Conservation (phyloP, 1,140 invertebrate genomes). For the Lithobius niger region DNA sequence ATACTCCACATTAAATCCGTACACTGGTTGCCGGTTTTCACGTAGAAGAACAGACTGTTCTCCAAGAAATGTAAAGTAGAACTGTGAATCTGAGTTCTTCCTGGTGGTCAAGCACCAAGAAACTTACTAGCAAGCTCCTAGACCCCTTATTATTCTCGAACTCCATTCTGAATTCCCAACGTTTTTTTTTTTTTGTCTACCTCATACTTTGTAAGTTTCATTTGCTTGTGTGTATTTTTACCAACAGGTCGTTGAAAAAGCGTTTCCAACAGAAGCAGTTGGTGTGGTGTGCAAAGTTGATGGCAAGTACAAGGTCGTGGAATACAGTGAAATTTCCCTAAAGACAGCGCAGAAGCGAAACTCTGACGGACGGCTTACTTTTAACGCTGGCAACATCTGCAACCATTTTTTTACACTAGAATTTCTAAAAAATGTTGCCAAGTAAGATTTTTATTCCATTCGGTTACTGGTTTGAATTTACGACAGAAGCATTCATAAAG, state of each 20-base stretch:
- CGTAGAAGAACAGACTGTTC: too few species aligned
- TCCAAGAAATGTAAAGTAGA: too few species aligned
- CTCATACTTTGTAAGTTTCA: not conserved
- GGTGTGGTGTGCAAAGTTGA: constrained; percentile 88
- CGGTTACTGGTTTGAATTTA: not conserved
- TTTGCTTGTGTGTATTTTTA: constrained; percentile 7
- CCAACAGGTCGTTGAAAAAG: constrained; percentile 71
- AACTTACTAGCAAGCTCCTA: too few species aligned
- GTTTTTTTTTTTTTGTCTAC: constrained; percentile 11
- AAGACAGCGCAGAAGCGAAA: constrained; percentile 69
- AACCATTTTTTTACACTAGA: constrained; percentile 91
- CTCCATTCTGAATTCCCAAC: too few species aligned
- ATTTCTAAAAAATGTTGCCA: constrained; percentile 52
- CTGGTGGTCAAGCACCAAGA: too few species aligned
- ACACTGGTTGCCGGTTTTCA: too few species aligned
- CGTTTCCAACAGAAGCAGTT: constrained; percentile 77
- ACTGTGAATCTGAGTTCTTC: too few species aligned
- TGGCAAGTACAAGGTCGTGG: constrained; percentile 81
- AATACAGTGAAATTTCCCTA: constrained; percentile 91
- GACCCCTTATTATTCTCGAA: too few species aligned
- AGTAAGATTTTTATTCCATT: constrained; percentile 27
- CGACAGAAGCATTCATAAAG: not conserved
- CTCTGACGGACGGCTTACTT: constrained; percentile 64
- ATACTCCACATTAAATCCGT: too few species aligned
- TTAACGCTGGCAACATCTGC: constrained; percentile 93